Evolutionary conservation across 2,797 vertebrate genomes (phyloP).

Genomic region (Smutsia gigantea): DNA sequence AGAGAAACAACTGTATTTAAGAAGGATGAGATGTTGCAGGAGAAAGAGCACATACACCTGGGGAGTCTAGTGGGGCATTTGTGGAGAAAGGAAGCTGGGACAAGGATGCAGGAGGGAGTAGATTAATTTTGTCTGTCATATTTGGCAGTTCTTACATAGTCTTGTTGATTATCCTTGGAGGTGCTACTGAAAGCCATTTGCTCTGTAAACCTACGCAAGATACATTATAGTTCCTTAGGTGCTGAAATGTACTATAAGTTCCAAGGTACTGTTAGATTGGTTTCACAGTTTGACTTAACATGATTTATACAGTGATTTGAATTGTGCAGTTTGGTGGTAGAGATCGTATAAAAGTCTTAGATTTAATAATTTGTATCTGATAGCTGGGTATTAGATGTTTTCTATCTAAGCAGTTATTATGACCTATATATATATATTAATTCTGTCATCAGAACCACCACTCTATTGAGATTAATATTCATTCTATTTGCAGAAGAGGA

Average conservation of each 20-base stretch:
- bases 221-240: neutral
- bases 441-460: neutral
- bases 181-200: neutral
- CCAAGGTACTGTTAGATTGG: neutral
- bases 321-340: neutral
- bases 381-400: conserved; percentile 4
- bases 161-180: neutral
- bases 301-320: conserved; percentile 35
- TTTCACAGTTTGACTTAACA: conserved; percentile 27
- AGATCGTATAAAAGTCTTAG: neutral
- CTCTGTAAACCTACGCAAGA: neutral
- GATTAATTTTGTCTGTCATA: neutral
- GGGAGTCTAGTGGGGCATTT: neutral
- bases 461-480: conserved; percentile 52
- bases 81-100: neutral
- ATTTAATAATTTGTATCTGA: conserved; percentile 12
- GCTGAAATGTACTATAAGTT: neutral
- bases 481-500: conserved; percentile 69
- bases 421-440: neutral
- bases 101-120: neutral
- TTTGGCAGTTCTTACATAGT: neutral
- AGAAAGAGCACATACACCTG: neutral
- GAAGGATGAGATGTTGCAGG: neutral
- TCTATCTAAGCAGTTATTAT: neutral
- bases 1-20: neutral